Conservation (phyloP, 2,113 vertebrate genomes). For the Tor tambroides region DNA sequence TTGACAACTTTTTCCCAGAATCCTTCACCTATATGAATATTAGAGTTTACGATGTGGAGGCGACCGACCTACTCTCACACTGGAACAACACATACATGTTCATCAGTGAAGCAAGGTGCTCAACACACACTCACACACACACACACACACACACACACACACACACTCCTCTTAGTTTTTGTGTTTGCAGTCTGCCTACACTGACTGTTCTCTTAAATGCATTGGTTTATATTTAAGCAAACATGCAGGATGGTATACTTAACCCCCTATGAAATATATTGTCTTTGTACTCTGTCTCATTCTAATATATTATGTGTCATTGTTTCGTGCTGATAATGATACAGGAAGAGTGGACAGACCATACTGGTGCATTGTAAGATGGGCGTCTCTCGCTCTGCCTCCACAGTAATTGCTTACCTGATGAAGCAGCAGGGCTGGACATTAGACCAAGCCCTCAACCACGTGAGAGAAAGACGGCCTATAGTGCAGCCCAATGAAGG, state of each 20-base stretch:
- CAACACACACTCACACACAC: not conserved
- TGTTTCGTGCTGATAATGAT: not conserved
- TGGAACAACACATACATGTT: constrained; percentile 92
- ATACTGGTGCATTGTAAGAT: constrained; percentile 95
- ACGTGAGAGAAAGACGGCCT: constrained; percentile 81
- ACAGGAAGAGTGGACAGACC: constrained; percentile 79
- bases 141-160: not conserved
- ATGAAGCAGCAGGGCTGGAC: constrained; percentile 92
- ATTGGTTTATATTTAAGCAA: not conserved
- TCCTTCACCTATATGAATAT: constrained; percentile 92
- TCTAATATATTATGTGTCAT: not conserved
- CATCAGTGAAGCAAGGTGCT: constrained; percentile 71
- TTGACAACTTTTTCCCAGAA: constrained; percentile 97
- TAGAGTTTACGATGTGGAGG: constrained; percentile 90
- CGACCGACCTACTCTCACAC: constrained; percentile 85
- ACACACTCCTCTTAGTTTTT: not conserved
- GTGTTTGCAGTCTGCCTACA: constrained; percentile 44
- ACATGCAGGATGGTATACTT: not conserved
- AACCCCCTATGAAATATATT: not conserved
- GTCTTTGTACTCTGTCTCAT: constrained; percentile 59
- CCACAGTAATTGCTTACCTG: constrained; percentile 89
- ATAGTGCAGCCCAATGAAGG: constrained; percentile 87
- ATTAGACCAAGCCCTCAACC: constrained; percentile 80
- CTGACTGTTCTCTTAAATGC: not conserved
- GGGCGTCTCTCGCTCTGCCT: constrained; percentile 92